Evolutionary conservation across 2,888 invertebrate species (phyloP).

Genomic region (Pachydiplax longipennis): DNA sequence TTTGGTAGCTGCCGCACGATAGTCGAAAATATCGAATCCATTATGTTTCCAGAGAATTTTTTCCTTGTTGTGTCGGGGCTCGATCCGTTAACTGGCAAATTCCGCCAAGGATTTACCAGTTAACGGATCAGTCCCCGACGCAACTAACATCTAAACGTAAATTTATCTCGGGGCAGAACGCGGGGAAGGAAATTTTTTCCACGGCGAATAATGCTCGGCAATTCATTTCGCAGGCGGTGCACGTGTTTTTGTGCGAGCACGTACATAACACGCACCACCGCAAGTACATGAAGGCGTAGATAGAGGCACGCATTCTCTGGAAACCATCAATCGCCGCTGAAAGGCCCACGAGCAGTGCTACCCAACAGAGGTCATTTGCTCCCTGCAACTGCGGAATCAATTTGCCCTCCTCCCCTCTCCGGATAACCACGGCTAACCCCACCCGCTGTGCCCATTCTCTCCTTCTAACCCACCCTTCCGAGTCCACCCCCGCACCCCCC

Average conservation of each 20-base stretch:
- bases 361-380: neutral
- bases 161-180: no score
- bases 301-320: neutral
- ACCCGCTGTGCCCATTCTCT: neutral
- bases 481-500: neutral
- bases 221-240: no score
- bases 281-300: neutral
- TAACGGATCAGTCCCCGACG: no score
- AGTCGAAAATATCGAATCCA: no score
- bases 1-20: no score
- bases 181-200: no score
- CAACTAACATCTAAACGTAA: no score
- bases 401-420: neutral
- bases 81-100: no score
- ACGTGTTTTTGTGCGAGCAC: neutral
- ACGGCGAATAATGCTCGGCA: no score
- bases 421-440: conserved; percentile 11
- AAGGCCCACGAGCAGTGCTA: neutral
- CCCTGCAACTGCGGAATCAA: conserved; percentile 19
- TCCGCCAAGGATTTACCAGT: no score
- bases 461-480: neutral
- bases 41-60: no score
- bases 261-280: neutral
- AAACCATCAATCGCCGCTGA: neutral
- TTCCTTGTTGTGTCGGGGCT: no score